Base-by-base conservation (phyloP, 2,888 invertebrate species). In the Rhamphomyia laevipes region DNA sequence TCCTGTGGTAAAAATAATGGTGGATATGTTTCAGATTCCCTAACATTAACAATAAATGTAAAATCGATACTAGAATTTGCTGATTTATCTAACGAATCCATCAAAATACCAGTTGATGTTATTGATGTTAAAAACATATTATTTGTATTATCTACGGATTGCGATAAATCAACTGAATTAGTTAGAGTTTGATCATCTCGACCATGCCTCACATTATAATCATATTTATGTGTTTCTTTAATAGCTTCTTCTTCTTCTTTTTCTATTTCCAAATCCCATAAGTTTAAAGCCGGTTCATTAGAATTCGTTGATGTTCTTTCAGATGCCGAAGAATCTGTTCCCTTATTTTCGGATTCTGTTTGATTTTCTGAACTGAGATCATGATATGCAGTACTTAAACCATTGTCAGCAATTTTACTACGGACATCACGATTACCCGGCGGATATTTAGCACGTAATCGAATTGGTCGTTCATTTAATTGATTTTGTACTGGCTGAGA, bases 31-130 rank as follows among this genome's bases (percentile, higher is more conserved):
- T 80, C 76, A 0, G 82, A 77, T 54, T 81, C 83, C 55, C 84
- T 74, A 78, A 86, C 84, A 61, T 84, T 85, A 9, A 85, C 80
- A 6, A 84, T 77, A 63, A 87, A 86, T 16, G 83, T 73, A 45
- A 86, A 69, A 67, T 87, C 80, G 53, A 78, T 63, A 1, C 75
- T 61, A 45, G 73, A 71, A 43, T 74, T 67, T 10, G 56, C 58
- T 11, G 56, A 56, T 31, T 61, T 62, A 61, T 59, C 73, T 63
- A 53, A 67, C 63, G 58, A 74, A 58, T 49, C 74, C 67, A 60
- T 70, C 65, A 72, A 60, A n/a, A 62, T 64, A 1, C 71, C 74
- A 54, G 62, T 69, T 46, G 63, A 66, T 40, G 63, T 64, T 41
- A 68, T 64, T 37, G 64, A 66, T 45, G 68, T 63, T 49, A 65